phyloP scores from a whole-genome alignment of 1,140 invertebrate genomes.

The Chironomus tepperi region DNA sequence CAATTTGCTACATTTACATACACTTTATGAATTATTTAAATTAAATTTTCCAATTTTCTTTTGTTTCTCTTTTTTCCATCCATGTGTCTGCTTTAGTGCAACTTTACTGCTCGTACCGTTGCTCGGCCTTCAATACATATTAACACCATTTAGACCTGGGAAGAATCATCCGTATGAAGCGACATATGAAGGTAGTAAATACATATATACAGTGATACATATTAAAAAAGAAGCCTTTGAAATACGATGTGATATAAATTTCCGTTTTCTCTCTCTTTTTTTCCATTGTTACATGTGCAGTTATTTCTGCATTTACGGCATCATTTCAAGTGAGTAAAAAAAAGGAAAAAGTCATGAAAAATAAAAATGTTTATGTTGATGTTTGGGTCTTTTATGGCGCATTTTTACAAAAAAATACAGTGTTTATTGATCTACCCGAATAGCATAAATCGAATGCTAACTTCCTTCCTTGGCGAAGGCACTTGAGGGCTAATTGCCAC shows the following conservation, averaged over 20 bases:
- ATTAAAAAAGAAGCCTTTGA: not conserved
- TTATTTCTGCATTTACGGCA: conserved; percentile 67
- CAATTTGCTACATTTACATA: not conserved
- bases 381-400: too few relatives aligned
- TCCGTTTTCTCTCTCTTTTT: not conserved
- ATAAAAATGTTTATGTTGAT: too few relatives aligned
- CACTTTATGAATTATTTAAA: not conserved
- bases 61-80: not conserved
- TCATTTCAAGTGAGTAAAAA: conserved; percentile 70
- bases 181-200: conserved; percentile 60
- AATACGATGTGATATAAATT: not conserved
- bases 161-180: conserved; percentile 59
- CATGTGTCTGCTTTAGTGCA: conserved; percentile 49
- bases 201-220: not conserved
- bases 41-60: conserved; percentile 12
- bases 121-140: conserved; percentile 73
- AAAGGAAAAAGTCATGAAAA: too few relatives aligned
- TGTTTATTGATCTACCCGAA: too few relatives aligned
- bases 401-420: too few relatives aligned
- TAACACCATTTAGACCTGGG: conserved; percentile 79
- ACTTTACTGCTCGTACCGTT: conserved; percentile 79
- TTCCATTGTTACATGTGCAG: conserved; percentile 5
- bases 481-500: too few relatives aligned
- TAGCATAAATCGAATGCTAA: too few relatives aligned
- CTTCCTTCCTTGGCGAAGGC: too few relatives aligned